A percentile compares a stretch with the other conserved stretches of the same genome.
Evolutionary conservation across 2,113 vertebrate species (phyloP).

Genomic region (Labrus mixtus): DNA sequence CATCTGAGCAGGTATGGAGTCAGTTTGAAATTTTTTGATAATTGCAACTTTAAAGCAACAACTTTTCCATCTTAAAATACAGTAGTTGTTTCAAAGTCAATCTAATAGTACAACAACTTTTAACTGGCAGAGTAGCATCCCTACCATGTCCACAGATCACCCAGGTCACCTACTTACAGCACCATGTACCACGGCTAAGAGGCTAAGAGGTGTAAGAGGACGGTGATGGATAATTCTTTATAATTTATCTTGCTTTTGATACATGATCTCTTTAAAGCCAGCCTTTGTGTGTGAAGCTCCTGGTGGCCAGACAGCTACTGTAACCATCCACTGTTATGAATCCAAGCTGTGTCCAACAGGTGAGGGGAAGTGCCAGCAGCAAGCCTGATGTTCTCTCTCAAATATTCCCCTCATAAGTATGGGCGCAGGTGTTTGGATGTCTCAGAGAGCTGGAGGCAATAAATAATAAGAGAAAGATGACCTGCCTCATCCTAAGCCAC

Average conservation of each 20-base stretch:
- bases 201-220: no score
- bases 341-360: conserved; percentile 44
- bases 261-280: not conserved
- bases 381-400: conserved; percentile 44
- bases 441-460: conserved; percentile 46
- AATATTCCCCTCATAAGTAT: conserved; percentile 35
- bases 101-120: no score
- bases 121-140: no score
- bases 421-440: conserved; percentile 59
- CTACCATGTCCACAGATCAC: no score
- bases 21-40: not conserved
- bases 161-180: no score
- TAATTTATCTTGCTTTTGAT: not conserved
- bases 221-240: no score
- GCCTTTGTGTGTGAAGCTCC: conserved; percentile 9
- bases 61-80: no score
- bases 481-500: conserved; percentile 34
- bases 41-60: no score
- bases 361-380: conserved; percentile 47
- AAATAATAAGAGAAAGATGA: conserved; percentile 57
- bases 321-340: conserved; percentile 36
- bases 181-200: no score
- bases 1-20: no score
- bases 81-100: no score
- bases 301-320: conserved; percentile 20